Conservation (phyloP, 2,797 vertebrate species). For the Aratinga solstitialis region DNA sequence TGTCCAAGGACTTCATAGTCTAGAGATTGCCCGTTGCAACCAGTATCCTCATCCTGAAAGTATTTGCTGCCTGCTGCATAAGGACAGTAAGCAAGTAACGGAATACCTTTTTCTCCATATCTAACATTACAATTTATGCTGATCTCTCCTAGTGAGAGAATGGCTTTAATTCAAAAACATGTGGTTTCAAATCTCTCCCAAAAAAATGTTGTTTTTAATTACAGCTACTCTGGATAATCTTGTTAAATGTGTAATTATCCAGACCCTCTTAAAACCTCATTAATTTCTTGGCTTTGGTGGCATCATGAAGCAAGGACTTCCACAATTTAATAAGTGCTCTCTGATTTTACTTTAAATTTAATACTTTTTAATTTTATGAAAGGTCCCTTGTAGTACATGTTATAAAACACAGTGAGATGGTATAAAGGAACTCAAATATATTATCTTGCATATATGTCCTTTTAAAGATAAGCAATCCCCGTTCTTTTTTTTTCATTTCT, state of each 20-base stretch:
- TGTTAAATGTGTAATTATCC: constrained; percentile 54
- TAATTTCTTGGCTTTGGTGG: constrained; percentile 38
- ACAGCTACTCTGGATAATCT: constrained; percentile 33
- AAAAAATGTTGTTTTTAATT: constrained; percentile 52
- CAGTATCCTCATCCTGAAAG: not conserved
- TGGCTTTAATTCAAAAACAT: constrained; percentile 24
- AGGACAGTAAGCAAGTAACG: not conserved
- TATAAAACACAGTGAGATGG: not conserved
- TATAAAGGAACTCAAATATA: not conserved
- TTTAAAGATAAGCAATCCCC: not conserved
- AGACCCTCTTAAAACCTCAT: constrained; percentile 41
- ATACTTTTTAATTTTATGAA: constrained; percentile 45
- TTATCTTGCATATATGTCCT: not conserved
- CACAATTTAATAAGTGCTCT: constrained; percentile 27
- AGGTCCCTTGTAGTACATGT: constrained; percentile 7
- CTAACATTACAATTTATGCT: not conserved
- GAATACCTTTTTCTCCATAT: not conserved
- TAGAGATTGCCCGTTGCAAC: not conserved
- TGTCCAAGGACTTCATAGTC: not conserved
- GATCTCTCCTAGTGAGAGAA: not conserved
- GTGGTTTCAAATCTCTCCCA: constrained; percentile 39
- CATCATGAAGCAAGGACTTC: not conserved
- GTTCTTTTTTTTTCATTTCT: not conserved
- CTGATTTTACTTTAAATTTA: constrained; percentile 51
- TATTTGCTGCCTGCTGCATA: not conserved